Base-by-base conservation (phyloP, 2,888 invertebrate species). In the Ennomos erosarius region DNA sequence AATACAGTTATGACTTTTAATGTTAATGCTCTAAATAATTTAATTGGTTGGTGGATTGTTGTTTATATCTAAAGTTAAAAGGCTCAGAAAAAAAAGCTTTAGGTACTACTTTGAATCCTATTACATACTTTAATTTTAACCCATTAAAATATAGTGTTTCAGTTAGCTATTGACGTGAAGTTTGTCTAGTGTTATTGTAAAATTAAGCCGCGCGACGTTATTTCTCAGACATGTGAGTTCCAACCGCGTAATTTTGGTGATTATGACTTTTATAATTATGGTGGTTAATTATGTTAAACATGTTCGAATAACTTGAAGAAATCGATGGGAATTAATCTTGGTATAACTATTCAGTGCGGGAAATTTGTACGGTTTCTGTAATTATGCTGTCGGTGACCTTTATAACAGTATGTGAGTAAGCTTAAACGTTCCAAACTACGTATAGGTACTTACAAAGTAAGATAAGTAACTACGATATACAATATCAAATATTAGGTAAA, bases 181-280 rank as follows among this genome's bases (percentile, higher is more conserved):
- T 61, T 65, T 62, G 59, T 59, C 52, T 65, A 67, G 68, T 68
- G 67, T 64, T 64, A 58, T 62, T 63, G 61, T 57, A 46, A 49
- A 54, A 62, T 64, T 64, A 56, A 62, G 52, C 58, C 51, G 50
- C 47, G 40, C 34, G 38, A n/a, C 49, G 9, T 42, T 52, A 37
- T 44, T 42, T 45, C 45, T 45, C 13, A 60, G 43, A 51, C 60
- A 45, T 51, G 47, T 47, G 56, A 60, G n/a, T 40, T 26, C 44
- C 43, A 36, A 55, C 39, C 40, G 58, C 58, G 48, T 58, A 58
- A 61, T 51, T 51, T 49, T 46, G 42, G 56, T 56, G 58, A 65
- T 56, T 58, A 60, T 53, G 42, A 61, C 54, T 65, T 53, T 42
- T 56, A 53, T n/a, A 62, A 61, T 65, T 60, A 59, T 53, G 53